Evolutionary conservation across 2,888 invertebrate species (phyloP), one percentile per base, ranked within the genome.

Genomic region (Aspidiotus destructor): DNA sequence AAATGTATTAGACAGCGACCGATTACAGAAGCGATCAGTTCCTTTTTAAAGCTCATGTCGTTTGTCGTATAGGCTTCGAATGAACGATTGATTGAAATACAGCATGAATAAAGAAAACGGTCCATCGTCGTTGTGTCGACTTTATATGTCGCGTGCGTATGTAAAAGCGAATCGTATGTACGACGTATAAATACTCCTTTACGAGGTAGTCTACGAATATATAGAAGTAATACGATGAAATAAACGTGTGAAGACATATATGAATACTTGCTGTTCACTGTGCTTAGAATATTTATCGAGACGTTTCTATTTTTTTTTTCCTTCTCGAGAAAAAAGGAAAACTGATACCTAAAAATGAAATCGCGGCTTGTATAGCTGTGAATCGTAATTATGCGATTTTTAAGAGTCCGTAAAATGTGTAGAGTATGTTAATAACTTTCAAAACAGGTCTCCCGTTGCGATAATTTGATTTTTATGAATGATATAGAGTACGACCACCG

Each of bases 61-160:
- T 28, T 28, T 28, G 28, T 28, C 28, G 28, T 28, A 28, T 28
- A 28, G 28, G 28, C 28, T 28, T 28, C 28, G 11, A n/a, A 48
- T 48, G 48, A 48, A 13, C 48, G 15, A 28, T 54, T 28, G 58
- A 58, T n/a, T 11, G n/a, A 48, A 54, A 67, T 60, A 48, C 58
- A 48, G 67, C 58, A 67, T 60, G 67, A 67, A 67, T 67, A 67
- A 67, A 67, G 58, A 60, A 67, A 67, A 67, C 67, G 8, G 58
- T 28, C 28, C 28, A 28, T 28, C 28, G 28, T 28, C 28, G 28
- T 28, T 28, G 13, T 63, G 63, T 67, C 67, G 67, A 67, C 67
- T 67, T 60, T 67, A 58, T 67, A 67, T 67, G 67, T 67, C 67
- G 67, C 67, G 67, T 67, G 67, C 67, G 67, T 67, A 60, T 67